Base-by-base conservation (phyloP, 2,888 invertebrate species). In the Mimas tiliae region DNA sequence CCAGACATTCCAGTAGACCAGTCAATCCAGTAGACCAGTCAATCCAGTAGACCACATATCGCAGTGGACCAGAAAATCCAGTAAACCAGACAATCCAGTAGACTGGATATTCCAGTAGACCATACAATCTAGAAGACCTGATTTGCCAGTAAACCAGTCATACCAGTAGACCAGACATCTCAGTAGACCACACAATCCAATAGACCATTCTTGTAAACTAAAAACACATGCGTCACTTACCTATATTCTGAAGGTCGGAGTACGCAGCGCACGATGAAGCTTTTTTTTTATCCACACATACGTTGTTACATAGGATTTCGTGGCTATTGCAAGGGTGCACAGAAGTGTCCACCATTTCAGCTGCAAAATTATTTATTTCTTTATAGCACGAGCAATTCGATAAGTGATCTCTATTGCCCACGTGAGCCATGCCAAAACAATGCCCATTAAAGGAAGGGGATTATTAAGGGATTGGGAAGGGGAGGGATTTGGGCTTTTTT, bases 281-380 rank as follows among this genome's bases (percentile, higher is more conserved):
- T 2, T 58, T 58, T 9, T 70, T 51, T n/a, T 65, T 74, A 19
- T 73, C 70, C 9, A 82, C 70, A 58, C 84, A 84, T 1, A 67
- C 14, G 0, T 77, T 79, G 6, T 76, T 63, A 62, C 84, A 85
- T n/a, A 73, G 69, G 0, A 74, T 64, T 64, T 83, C 77, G 1
- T 72, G n/a, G 27, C 27, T 12, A 27, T 63, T 63, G 63, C 75
- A 75, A 6, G 27, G 33, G 12, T 27, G 34, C 19, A 16, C 11
- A 16, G 16, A 38, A 1, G 38, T 34, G 38, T 58, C 38, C 14
- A n/a, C 19, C 0, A 12, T 9, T 38, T 45, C 4, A 62, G 4
- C 45, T 42, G 62, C 0, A 62, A 42, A 0, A 6, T 51, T 21
- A 21, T 51, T n/a, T n/a, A n/a, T n/a, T n/a, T n/a, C n/a, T n/a